Conservation (phyloP, 2,888 invertebrate genomes). For the Sacculina carcini region DNA sequence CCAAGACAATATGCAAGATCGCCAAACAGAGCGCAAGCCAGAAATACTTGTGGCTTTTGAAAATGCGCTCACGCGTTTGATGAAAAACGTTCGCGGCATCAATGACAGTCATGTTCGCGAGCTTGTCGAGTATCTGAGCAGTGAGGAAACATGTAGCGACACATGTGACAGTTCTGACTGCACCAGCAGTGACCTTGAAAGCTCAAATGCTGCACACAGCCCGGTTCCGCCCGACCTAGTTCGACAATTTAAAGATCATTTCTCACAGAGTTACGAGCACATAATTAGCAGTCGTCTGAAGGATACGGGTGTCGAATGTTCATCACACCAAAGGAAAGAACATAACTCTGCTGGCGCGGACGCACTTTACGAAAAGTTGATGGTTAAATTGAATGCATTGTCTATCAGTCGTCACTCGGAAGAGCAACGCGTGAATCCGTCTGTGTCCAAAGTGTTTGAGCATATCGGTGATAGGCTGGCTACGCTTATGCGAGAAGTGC, state of each 20-base stretch:
- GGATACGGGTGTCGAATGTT: too few relatives aligned
- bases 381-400: conserved; percentile 35
- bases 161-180: conserved; percentile 79
- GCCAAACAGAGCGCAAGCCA: conserved; percentile 45
- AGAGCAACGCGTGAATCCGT: conserved; percentile 44
- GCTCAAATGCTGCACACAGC: conserved; percentile 13
- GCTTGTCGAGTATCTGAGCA: conserved; percentile 71
- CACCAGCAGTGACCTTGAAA: conserved; percentile 53
- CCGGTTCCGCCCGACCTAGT: conserved; percentile 15
- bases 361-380: conserved; percentile 59
- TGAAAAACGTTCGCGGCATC: conserved; percentile 79
- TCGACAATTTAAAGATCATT: conserved; percentile 39
- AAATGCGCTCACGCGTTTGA: conserved; percentile 58
- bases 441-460: conserved; percentile 72
- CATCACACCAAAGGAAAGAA: conserved; percentile 31
- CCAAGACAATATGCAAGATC: neutral
- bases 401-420: conserved; percentile 18
- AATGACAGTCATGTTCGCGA: conserved; percentile 69
- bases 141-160: conserved; percentile 79
- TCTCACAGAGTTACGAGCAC: conserved; percentile 62
- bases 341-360: conserved; percentile 24
- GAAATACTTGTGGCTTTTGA: conserved; percentile 68
- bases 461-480: conserved; percentile 65
- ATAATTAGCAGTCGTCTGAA: conserved; percentile 64
- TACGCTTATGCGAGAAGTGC: conserved; percentile 74